Conservation (phyloP, 2,888 invertebrate genomes). For the Lacanobia wlatinum region DNA sequence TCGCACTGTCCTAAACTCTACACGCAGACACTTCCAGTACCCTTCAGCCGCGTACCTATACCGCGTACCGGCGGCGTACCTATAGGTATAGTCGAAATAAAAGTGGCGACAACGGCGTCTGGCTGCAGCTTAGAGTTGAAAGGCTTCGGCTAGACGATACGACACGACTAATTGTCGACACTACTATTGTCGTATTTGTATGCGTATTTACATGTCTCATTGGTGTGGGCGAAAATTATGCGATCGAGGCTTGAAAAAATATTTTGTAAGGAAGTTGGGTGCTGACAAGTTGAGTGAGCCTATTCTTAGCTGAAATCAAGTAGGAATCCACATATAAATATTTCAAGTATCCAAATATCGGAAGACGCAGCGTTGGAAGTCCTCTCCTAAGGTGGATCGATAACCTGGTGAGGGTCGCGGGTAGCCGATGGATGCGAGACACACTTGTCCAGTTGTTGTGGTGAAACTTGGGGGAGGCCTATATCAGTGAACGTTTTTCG, state of each 20-base stretch:
- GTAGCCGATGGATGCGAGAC: too few relatives aligned
- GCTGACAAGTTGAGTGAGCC: neutral
- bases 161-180: slow-evolving; percentile 83
- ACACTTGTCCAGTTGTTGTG: too few relatives aligned
- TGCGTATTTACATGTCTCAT: slow-evolving; percentile 67
- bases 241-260: neutral
- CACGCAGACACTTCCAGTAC: slow-evolving; percentile 64
- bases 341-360: too few relatives aligned
- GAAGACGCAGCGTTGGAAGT: too few relatives aligned
- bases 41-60: slow-evolving; percentile 59
- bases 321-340: neutral
- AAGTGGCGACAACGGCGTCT: slow-evolving; percentile 84
- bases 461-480: too few relatives aligned
- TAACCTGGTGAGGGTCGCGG: too few relatives aligned
- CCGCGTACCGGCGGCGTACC: slow-evolving; percentile 1
- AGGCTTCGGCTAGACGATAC: slow-evolving; percentile 87
- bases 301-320: neutral
- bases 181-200: slow-evolving; percentile 76
- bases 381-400: too few relatives aligned
- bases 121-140: slow-evolving; percentile 85
- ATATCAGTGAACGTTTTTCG: too few relatives aligned
- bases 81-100: slow-evolving; percentile 82
- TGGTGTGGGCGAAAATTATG: slow-evolving; percentile 35
- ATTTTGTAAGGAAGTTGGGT: neutral
- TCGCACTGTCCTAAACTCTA: slow-evolving; percentile 30